phyloP scores from a whole-genome alignment of 1,140 invertebrate species.

The Helicoverpa armigera region DNA sequence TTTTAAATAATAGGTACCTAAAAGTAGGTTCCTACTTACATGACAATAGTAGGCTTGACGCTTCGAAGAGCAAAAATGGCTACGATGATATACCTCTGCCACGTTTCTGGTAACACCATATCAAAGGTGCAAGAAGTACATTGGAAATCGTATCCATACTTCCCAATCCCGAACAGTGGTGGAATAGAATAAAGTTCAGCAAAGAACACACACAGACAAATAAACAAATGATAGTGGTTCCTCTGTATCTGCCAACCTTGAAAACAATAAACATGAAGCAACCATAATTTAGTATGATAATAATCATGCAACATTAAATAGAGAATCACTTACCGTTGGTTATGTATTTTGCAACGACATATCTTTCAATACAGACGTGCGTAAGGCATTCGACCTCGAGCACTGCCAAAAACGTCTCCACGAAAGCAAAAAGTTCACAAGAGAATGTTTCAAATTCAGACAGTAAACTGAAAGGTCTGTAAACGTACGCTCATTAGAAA shows the following conservation, averaged over 20 bases:
- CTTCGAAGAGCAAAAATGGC: constrained; percentile 69
- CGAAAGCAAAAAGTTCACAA: constrained; percentile 72
- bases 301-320: constrained; percentile 24
- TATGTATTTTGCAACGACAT: constrained; percentile 74
- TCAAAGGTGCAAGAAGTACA: constrained; percentile 70
- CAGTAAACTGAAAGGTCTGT: constrained; percentile 56
- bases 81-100: constrained; percentile 65
- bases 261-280: constrained; percentile 53
- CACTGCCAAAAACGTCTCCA: constrained; percentile 75
- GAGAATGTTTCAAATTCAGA: constrained; percentile 57
- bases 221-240: constrained; percentile 68
- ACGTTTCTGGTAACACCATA: constrained; percentile 66
- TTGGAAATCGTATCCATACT: constrained; percentile 68
- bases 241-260: constrained; percentile 69
- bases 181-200: constrained; percentile 67
- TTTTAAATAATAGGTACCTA: background rate
- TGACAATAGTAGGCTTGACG: constrained; percentile 70
- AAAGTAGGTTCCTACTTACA: constrained; percentile 62
- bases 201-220: constrained; percentile 62
- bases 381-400: constrained; percentile 78
- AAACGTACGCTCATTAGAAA: background rate
- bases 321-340: constrained; percentile 66
- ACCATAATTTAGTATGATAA: constrained; percentile 16
- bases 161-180: constrained; percentile 68
- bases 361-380: constrained; percentile 79